Percentiles rank a stretch among this genome's conserved stretches.
phyloP scores from a whole-genome alignment of 2,797 vertebrate species.

The Sciaenops ocellatus region DNA sequence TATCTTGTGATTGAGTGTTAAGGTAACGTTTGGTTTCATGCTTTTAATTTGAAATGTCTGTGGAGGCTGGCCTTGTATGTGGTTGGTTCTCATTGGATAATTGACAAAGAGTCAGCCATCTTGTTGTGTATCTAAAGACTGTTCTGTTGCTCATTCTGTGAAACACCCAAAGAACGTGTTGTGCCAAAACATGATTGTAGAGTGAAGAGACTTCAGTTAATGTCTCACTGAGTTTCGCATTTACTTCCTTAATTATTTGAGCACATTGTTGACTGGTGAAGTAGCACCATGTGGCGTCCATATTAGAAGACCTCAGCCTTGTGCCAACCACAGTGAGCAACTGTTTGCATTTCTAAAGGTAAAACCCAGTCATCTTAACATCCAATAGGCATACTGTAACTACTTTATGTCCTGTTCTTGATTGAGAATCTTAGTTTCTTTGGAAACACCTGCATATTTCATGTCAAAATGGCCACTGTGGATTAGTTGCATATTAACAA shows the following conservation, averaged over 20 bases:
- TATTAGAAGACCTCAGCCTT: not conserved
- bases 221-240: too few relatives aligned
- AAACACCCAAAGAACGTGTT: not conserved
- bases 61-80: not conserved
- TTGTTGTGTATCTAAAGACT: constrained; percentile 3
- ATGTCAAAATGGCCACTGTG: too few relatives aligned
- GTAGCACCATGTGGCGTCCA: not conserved
- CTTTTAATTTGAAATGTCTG: not conserved
- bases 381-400: accelerated
- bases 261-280: not conserved
- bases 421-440: too few relatives aligned
- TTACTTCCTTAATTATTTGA: not conserved
- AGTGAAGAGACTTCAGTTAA: too few relatives aligned
- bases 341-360: constrained; percentile 3
- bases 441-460: too few relatives aligned
- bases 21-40: not conserved
- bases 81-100: constrained; percentile 8
- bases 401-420: not conserved
- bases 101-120: constrained; percentile 9
- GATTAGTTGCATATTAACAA: too few relatives aligned
- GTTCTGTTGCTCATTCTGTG: accelerated
- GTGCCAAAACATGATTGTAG: too few relatives aligned
- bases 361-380: not conserved
- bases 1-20: not conserved
- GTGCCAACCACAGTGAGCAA: not conserved